Evolutionary conservation across 2,113 vertebrate genomes (phyloP).

Genomic region (Brachionichthys hirsutus): DNA sequence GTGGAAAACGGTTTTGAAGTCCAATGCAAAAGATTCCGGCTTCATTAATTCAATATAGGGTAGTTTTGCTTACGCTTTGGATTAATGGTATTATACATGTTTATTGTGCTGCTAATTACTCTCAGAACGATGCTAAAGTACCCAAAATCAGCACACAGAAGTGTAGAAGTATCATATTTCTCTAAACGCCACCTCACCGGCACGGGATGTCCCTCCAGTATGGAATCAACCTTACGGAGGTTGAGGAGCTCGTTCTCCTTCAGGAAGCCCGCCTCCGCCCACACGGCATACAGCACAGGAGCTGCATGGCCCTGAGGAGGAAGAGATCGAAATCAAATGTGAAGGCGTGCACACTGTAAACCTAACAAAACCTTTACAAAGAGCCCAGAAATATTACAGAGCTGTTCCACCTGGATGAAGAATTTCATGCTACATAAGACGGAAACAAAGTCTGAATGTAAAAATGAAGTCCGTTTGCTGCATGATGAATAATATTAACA

Average conservation of each 20-base stretch:
- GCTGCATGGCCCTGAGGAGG: conserved; percentile 88
- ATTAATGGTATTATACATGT: too few species aligned
- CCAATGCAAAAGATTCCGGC: background rate
- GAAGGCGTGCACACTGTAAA: background rate
- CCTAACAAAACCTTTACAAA: background rate
- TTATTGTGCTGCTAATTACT: background rate
- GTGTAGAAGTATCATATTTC: background rate
- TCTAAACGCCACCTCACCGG: conserved; percentile 79
- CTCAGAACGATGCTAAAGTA: too few species aligned
- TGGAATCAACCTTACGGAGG: conserved; percentile 90
- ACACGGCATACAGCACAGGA: conserved; percentile 89
- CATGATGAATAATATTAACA: background rate
- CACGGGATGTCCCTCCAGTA: conserved; percentile 92
- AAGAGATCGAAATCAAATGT: background rate
- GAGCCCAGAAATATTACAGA: too few species aligned
- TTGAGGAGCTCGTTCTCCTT: conserved; percentile 88
- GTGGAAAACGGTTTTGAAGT: too few species aligned
- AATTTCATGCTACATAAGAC: background rate
- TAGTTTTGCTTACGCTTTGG: background rate
- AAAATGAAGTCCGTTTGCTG: background rate
- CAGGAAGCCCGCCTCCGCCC: conserved; percentile 92
- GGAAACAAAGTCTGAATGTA: background rate
- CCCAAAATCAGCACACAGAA: background rate
- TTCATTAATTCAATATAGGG: too few species aligned
- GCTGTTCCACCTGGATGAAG: too few species aligned